Conservation (phyloP, 2,797 vertebrate species). For the Channallabes apus region DNA sequence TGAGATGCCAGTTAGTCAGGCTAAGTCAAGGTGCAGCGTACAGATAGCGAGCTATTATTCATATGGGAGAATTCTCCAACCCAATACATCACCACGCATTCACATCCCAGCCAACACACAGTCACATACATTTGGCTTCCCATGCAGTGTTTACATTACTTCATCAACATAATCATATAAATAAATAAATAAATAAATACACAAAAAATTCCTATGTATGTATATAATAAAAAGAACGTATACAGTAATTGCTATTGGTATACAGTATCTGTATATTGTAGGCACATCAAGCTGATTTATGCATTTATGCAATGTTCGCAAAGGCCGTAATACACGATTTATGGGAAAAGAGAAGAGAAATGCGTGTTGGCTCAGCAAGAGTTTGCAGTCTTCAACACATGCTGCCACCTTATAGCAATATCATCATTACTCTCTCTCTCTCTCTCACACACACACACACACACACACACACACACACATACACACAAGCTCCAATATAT, state of each 20-base stretch:
- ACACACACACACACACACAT: conserved; percentile 26
- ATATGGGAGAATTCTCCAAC: conserved; percentile 3
- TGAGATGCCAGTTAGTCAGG: conserved; percentile 20
- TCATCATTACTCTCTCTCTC: conserved; percentile 37
- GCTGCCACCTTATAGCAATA: conserved; percentile 43
- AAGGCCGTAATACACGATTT: conserved; percentile 20
- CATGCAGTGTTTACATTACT: neutral
- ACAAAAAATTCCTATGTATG: too few relatives aligned
- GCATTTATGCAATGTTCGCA: neutral
- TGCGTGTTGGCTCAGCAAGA: conserved; percentile 36
- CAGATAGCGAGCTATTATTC: conserved; percentile 25
- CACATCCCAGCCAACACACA: neutral
- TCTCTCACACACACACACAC: conserved; percentile 22
- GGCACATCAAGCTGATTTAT: neutral
- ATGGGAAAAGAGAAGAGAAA: conserved; percentile 16
- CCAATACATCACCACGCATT: neutral
- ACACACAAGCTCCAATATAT: conserved; percentile 13
- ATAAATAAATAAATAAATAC: neutral
- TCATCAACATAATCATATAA: neutral
- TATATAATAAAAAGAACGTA: neutral
- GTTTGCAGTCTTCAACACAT: conserved; percentile 39
- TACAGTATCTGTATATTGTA: neutral
- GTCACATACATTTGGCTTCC: neutral
- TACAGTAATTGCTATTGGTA: too few relatives aligned
- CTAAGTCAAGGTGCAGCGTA: conserved; percentile 16